Conservation (phyloP, 1,140 invertebrate species). For the Cydia splendana region DNA sequence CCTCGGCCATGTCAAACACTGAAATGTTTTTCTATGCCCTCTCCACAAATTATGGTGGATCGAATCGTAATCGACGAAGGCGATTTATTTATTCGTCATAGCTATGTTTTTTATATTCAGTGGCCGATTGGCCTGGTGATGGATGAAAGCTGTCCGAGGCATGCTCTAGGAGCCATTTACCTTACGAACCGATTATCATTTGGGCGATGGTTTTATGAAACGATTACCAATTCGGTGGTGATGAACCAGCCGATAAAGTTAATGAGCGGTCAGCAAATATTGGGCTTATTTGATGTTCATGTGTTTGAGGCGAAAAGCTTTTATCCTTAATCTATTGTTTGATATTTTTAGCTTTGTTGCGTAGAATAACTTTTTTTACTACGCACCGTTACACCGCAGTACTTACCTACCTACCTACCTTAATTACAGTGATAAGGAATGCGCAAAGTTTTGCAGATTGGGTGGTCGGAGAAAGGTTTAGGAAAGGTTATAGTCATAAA, state of each 20-base stretch:
- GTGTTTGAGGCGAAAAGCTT: not conserved
- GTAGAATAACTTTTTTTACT: constrained; percentile 15
- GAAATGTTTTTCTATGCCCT: constrained; percentile 74
- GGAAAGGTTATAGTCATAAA: constrained; percentile 49
- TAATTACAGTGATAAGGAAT: constrained; percentile 53
- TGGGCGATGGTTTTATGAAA: constrained; percentile 41
- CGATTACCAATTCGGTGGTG: constrained; percentile 41
- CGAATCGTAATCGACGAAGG: constrained; percentile 70
- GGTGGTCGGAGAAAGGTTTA: constrained; percentile 57
- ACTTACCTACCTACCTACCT: not conserved
- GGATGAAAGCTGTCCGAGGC: constrained; percentile 64
- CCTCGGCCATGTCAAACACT: constrained; percentile 73
- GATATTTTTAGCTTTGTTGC: constrained; percentile 17
- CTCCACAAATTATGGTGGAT: constrained; percentile 70
- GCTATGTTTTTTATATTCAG: constrained; percentile 56
- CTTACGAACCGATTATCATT: constrained; percentile 51
- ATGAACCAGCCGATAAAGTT: constrained; percentile 40
- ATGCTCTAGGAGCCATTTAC: constrained; percentile 59
- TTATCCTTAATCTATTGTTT: constrained; percentile 21
- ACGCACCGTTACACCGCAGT: constrained; percentile 45
- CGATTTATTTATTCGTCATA: constrained; percentile 59
- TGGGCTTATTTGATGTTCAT: constrained; percentile 17
- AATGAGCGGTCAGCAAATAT: constrained; percentile 36
- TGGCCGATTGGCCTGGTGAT: constrained; percentile 68
- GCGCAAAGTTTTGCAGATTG: constrained; percentile 59